Base-by-base conservation (phyloP, 2,113 vertebrate species). In the Anarrhichthys ocellatus region DNA sequence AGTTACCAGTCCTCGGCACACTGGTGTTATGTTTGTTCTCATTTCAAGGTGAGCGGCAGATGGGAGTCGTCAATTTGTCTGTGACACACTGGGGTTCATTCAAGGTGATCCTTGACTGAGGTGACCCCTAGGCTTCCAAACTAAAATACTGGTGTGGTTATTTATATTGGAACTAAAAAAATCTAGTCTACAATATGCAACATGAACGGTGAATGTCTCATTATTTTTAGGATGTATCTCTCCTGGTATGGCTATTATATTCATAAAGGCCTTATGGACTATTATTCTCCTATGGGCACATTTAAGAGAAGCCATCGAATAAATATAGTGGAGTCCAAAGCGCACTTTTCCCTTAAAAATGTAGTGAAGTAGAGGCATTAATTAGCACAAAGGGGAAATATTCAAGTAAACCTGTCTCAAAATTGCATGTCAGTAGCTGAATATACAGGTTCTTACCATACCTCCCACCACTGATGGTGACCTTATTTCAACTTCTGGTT, bases 41-140 rank as follows among this genome's bases (percentile, higher is more conserved):
- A 3, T 78, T 83, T 90, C 76, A 89, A 90, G 86, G 89, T 88
- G 84, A 87, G 54, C 79, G 36, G 65, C 62, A 34, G 18, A 62
- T 61, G 40, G 56, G 76, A 64, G 84, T 78, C 64, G 52, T 77
- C 61, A 9, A 34, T 79, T 32, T 76, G 86, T 89, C 88, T 88
- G 73, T 40, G 27, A 73, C 44, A 38, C 62, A 68, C 2, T 22
- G 5, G 29, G 44, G 68, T 68, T 78, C 42, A 74, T 72, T 71
- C 40, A 61, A 82, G 80, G 77, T 70, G 42, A 76, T 6, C 22
- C n/a, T 13, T 29, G 40, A 50, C 56, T 20, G 61, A 76, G 32
- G 63, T 61, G 4, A 44, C 42, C 24, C 32, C 0, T 1, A 3
- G 9, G 2, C 3, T 63, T 10, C n/a, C 10, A 54, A 65, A 36